Conservation (phyloP, 2,113 vertebrate genomes). For the Apeltes quadracus region DNA sequence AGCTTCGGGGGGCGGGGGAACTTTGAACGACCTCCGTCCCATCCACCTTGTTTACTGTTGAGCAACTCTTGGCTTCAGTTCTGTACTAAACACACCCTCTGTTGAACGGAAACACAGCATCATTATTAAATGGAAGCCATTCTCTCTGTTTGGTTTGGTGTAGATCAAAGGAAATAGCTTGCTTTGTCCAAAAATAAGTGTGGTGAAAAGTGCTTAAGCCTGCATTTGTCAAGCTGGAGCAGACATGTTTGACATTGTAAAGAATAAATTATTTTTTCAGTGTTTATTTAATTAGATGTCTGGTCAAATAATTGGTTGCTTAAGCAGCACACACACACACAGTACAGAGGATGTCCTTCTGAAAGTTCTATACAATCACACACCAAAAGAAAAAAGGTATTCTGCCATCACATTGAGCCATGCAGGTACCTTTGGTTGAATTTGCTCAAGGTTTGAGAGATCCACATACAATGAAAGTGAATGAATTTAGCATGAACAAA, state of each 20-base stretch:
- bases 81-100: no score
- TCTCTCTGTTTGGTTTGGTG: neutral
- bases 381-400: no score
- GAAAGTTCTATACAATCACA: no score
- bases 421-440: neutral
- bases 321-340: neutral
- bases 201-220: no score
- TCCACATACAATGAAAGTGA: neutral
- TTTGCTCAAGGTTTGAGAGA: neutral
- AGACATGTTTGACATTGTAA: neutral
- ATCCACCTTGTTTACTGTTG: no score
- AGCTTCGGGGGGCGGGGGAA: neutral
- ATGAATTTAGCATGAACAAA: neutral
- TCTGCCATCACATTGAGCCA: neutral
- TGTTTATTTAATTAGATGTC: neutral
- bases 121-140: no score
- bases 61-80: no score
- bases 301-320: neutral
- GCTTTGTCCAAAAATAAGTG: neutral
- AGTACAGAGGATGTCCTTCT: neutral
- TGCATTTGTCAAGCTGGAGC: neutral
- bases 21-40: neutral
- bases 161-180: neutral
- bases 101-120: no score
- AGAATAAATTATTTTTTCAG: neutral